Conservation (phyloP, 2,797 vertebrate species). For the Peromyscus eremicus region DNA sequence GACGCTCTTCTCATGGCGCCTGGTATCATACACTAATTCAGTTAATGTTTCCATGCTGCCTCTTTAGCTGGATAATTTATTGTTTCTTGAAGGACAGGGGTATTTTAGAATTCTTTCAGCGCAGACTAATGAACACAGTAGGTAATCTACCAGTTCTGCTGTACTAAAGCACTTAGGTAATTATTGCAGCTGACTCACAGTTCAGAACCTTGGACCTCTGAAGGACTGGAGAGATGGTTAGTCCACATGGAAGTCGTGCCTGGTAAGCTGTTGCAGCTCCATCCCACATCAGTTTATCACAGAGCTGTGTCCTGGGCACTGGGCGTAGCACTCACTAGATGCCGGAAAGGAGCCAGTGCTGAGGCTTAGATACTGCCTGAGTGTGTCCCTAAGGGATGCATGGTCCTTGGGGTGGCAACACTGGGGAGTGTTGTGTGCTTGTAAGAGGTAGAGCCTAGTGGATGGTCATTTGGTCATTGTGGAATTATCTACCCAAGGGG, state of each 20-base stretch:
- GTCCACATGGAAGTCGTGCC: fast-evolving
- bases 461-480: not conserved
- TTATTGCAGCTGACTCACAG: not conserved
- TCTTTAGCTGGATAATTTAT: not conserved
- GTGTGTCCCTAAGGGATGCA: not conserved
- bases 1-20: not conserved
- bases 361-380: not conserved
- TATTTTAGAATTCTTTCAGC: not conserved
- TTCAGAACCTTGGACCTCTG: not conserved
- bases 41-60: not conserved
- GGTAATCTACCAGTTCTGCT: not conserved
- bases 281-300: fast-evolving
- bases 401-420: not conserved
- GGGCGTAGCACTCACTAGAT: not conserved
- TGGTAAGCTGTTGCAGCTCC: not conserved
- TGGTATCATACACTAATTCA: not conserved
- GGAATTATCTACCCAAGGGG: not conserved
- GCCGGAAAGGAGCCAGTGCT: not conserved
- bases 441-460: not conserved
- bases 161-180: not conserved
- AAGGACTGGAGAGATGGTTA: not conserved
- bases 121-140: not conserved
- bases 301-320: not conserved
- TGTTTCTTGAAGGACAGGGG: not conserved
- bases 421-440: not conserved